These are phyloP conservation scores for Gobiocypris rarus DNA, from an alignment of 2,113 vertebrate genomes.

Conservation along the genomic window DNA sequence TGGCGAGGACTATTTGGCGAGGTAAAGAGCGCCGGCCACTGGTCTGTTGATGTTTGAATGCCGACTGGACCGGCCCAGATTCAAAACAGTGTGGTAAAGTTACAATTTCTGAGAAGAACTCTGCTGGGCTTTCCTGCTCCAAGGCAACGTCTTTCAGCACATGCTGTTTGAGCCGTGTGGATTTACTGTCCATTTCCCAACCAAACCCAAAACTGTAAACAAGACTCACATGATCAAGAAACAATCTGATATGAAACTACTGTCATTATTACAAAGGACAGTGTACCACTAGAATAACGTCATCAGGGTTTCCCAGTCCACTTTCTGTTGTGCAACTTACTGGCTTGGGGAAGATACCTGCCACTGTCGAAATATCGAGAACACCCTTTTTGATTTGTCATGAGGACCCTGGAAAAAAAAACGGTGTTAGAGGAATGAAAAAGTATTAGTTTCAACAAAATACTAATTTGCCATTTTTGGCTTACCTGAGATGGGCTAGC, in stretches of 20 bases:
- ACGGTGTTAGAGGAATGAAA: not conserved
- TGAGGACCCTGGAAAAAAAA: constrained; percentile 78
- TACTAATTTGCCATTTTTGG: not conserved
- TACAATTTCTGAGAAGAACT: constrained; percentile 19
- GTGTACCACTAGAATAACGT: constrained; percentile 8
- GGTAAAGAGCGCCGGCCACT: not conserved
- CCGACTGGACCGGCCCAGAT: not conserved
- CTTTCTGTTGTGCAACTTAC: constrained; percentile 52
- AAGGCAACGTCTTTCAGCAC: not conserved
- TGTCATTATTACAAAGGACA: constrained; percentile 30
- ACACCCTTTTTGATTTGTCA: constrained; percentile 91
- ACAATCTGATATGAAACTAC: constrained; percentile 2
- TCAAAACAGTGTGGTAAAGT: constrained; percentile 20
- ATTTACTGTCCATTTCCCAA: constrained; percentile 30
- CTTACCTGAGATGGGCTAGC: constrained; percentile 69
- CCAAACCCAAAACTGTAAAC: constrained; percentile 37
- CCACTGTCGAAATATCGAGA: constrained; percentile 93
- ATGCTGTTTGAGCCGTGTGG: not conserved
- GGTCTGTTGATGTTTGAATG: not conserved
- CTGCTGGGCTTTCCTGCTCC: constrained; percentile 4
- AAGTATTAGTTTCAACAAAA: not conserved
- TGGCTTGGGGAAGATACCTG: constrained; percentile 80
- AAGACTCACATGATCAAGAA: constrained; percentile 32
- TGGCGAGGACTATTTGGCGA: not conserved
- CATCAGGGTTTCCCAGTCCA: constrained; percentile 12